These are phyloP conservation scores for Ranitomeya imitator DNA, from an alignment of 2,113 vertebrate genomes.

Conservation along the genomic window DNA sequence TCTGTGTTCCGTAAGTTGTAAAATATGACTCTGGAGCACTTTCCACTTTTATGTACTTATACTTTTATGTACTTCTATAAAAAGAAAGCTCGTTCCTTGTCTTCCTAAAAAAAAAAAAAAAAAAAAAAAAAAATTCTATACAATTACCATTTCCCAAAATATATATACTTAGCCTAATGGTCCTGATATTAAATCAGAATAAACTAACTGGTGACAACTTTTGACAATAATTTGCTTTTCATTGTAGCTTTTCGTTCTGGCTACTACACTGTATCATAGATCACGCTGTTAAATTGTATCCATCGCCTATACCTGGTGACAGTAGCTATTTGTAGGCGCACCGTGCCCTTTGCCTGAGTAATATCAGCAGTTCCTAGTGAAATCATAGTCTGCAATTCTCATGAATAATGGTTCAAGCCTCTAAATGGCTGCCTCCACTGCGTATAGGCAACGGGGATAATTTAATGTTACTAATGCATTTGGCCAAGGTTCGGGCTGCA, in stretches of 20 bases:
- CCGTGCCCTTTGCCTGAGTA: background rate
- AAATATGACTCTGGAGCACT: background rate
- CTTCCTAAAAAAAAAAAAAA: background rate
- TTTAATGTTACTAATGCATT: constrained; percentile 10
- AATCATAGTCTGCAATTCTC: constrained; percentile 1
- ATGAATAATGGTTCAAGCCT: constrained; percentile 4
- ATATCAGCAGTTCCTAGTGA: constrained; percentile 14
- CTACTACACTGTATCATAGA: background rate
- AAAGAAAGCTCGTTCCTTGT: background rate
- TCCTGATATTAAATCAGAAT: background rate
- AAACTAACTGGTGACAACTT: background rate
- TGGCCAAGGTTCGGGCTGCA: background rate
- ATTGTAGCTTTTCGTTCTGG: background rate
- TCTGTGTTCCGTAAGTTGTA: background rate
- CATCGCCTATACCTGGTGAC: background rate
- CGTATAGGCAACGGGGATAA: constrained; percentile 21
- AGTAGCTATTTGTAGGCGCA: background rate
- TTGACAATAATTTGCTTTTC: constrained; percentile 3
- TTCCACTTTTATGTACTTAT: background rate
- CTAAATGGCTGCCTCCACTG: constrained; percentile 12
- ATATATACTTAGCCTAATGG: background rate
- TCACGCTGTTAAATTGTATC: constrained; percentile 13
- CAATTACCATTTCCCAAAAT: background rate
- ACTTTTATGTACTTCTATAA: background rate
- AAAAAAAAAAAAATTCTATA: background rate